Percentiles rank a stretch among this genome's conserved stretches.
phyloP scores from a whole-genome alignment of 2,797 vertebrate species.

The Psittacula derbiana region DNA sequence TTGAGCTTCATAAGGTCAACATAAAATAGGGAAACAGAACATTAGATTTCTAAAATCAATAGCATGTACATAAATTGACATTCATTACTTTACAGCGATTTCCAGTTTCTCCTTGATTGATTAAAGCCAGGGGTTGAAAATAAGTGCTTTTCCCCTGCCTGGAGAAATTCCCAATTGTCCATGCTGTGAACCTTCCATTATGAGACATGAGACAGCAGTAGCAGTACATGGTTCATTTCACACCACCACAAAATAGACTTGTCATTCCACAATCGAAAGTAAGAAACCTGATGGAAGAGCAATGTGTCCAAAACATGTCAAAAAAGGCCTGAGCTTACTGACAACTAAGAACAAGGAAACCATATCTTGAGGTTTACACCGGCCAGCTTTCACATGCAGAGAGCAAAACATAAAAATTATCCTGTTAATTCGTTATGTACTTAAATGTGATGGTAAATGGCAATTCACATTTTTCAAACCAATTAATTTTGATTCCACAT shows the following conservation, averaged over 20 bases:
- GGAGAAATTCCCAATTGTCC: conserved; percentile 71
- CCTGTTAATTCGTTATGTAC: conserved; percentile 15
- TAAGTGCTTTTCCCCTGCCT: conserved; percentile 69
- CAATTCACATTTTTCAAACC: conserved; percentile 43
- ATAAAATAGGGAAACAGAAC: conserved; percentile 62
- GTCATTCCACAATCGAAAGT: conserved; percentile 65
- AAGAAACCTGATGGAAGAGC: conserved; percentile 68
- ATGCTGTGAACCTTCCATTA: conserved; percentile 73
- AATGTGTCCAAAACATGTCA: conserved; percentile 70
- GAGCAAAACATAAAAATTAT: conserved; percentile 8
- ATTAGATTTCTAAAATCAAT: conserved; percentile 68
- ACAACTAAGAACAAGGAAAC: conserved; percentile 48
- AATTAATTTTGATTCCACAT: conserved; percentile 55
- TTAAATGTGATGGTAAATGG: conserved; percentile 24
- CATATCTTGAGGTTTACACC: conserved; percentile 4
- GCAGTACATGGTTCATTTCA: conserved; percentile 67
- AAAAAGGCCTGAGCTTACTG: conserved; percentile 33
- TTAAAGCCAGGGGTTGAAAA: conserved; percentile 72
- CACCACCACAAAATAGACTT: conserved; percentile 72
- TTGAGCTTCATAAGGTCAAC: conserved; percentile 54
- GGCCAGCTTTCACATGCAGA: not conserved
- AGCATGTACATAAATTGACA: conserved; percentile 68
- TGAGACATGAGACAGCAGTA: conserved; percentile 70
- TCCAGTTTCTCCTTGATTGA: conserved; percentile 73
- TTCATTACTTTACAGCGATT: conserved; percentile 61